Conservation (phyloP, 2,113 vertebrate species). For the Toxotes jaculatrix region DNA sequence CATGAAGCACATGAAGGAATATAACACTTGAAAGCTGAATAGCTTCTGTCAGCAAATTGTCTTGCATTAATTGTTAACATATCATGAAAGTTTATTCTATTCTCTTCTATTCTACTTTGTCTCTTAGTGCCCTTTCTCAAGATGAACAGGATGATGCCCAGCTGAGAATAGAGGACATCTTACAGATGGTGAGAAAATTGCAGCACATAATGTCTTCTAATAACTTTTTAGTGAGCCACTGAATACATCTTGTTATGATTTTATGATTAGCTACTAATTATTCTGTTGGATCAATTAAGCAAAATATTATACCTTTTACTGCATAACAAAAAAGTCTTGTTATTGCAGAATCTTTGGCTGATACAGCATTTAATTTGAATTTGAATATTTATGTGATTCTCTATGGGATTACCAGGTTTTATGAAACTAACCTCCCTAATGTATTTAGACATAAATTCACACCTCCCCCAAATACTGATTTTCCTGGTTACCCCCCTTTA, state of each 20-base stretch:
- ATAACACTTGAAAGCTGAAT: not conserved
- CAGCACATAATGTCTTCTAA: conserved; percentile 4
- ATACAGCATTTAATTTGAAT: conserved; percentile 3
- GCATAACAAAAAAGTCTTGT: not conserved
- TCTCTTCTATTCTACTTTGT: not conserved
- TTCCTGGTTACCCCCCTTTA: not conserved
- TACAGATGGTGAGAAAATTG: conserved; percentile 89
- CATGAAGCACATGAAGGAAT: not conserved
- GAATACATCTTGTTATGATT: not conserved
- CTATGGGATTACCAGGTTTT: not conserved
- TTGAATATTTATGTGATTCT: not conserved
- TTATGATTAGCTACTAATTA: not conserved
- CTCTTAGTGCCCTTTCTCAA: conserved; percentile 91
- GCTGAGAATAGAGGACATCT: conserved; percentile 93
- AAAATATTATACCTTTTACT: not conserved
- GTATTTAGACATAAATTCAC: conserved; percentile 17
- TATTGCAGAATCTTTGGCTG: not conserved
- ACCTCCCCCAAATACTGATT: conserved; percentile 3
- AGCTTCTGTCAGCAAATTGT: not conserved
- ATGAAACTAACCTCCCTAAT: not conserved
- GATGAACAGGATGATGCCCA: conserved; percentile 96
- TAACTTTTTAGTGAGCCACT: not conserved
- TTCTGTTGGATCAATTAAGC: not conserved
- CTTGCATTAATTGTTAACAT: not conserved
- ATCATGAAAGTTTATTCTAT: not conserved